Conservation (phyloP, 1,140 invertebrate species). For the Episyrphus balteatus region DNA sequence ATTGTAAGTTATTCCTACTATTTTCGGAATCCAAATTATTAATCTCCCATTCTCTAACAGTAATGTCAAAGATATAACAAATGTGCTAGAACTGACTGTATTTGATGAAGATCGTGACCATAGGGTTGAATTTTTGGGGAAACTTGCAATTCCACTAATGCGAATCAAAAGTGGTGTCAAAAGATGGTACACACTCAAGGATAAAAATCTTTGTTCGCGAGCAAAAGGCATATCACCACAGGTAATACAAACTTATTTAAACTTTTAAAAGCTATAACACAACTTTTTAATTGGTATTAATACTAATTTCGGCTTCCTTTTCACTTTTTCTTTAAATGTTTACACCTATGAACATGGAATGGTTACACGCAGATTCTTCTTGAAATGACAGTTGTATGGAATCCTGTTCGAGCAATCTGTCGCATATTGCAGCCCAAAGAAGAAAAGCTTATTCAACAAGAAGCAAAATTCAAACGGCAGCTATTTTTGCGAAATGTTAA, state of each 20-base stretch:
- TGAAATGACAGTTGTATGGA: constrained; percentile 88
- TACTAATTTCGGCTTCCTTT: too few relatives aligned
- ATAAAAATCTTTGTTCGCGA: constrained; percentile 79
- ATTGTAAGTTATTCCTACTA: constrained; percentile 60
- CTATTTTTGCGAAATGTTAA: constrained; percentile 90
- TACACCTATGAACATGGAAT: too few relatives aligned
- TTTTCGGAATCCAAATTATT: constrained; percentile 7
- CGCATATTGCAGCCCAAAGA: constrained; percentile 92
- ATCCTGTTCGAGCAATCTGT: constrained; percentile 72
- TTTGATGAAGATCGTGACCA: constrained; percentile 98
- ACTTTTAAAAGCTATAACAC: background rate
- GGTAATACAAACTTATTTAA: constrained; percentile 40
- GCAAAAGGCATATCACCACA: constrained; percentile 86
- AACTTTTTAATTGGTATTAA: background rate
- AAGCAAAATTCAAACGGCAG: constrained; percentile 90
- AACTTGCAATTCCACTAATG: constrained; percentile 79
- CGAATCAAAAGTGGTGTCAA: constrained; percentile 85
- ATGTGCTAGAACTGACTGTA: constrained; percentile 91
- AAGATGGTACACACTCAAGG: constrained; percentile 92
- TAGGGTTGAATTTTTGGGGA: constrained; percentile 95
- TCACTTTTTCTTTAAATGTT: too few relatives aligned
- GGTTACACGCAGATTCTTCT: constrained; percentile 54
- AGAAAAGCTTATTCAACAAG: constrained; percentile 87
- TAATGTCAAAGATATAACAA: constrained; percentile 95
- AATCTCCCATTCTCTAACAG: constrained; percentile 42